Conservation (phyloP, 2,888 invertebrate genomes). For the Coremacera marginata region DNA sequence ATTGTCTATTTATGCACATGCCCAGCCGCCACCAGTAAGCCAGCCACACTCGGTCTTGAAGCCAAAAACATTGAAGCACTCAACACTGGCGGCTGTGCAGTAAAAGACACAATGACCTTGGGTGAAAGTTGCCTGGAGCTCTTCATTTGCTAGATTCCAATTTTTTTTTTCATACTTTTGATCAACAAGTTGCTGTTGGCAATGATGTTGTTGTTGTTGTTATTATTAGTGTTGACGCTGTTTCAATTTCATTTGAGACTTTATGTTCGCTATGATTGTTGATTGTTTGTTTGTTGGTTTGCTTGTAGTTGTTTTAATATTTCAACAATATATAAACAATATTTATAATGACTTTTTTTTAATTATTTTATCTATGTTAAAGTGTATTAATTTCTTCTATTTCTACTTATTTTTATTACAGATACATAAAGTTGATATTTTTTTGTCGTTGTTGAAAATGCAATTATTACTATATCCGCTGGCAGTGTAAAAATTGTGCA, state of each 20-base stretch:
- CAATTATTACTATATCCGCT: too few species aligned
- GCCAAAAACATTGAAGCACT: background rate
- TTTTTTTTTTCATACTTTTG: constrained; percentile 13
- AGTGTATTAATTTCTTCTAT: constrained; percentile 17
- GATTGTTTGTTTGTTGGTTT: constrained; percentile 33
- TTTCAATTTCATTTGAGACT: constrained; percentile 49
- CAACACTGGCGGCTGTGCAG: constrained; percentile 42
- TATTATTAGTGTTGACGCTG: constrained; percentile 24
- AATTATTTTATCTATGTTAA: constrained; percentile 44
- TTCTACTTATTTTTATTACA: background rate
- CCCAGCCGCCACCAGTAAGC: constrained; percentile 28
- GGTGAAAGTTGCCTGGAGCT: constrained; percentile 53
- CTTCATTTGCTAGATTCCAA: constrained; percentile 54
- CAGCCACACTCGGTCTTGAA: constrained; percentile 5
- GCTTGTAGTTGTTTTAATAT: constrained; percentile 28
- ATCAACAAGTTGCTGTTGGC: constrained; percentile 37
- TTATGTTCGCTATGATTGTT: background rate
- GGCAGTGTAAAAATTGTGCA: too few species aligned
- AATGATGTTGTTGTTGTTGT: constrained; percentile 33
- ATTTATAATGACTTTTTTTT: constrained; percentile 34
- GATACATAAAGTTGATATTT: too few species aligned
- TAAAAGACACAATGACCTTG: constrained; percentile 58
- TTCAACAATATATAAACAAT: background rate
- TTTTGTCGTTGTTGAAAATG: too few species aligned
- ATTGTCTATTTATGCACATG: constrained; percentile 13